Evolutionary conservation across 2,797 vertebrate genomes (phyloP).

Genomic region (Dermochelys coriacea): DNA sequence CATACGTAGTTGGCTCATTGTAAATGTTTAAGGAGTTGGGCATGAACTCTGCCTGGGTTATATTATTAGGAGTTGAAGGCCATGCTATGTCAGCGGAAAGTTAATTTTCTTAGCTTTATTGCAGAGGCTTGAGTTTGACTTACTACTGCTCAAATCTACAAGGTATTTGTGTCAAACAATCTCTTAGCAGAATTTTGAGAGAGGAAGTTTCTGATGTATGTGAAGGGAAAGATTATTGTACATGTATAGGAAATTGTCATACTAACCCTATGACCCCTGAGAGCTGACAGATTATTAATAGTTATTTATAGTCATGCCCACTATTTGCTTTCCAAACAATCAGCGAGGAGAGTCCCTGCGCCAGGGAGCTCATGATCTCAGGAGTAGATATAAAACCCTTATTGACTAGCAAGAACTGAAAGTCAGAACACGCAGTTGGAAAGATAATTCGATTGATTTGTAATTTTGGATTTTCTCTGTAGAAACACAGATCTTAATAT

Average conservation of each 20-base stretch:
- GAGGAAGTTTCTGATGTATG: accelerated
- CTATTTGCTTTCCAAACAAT: not conserved
- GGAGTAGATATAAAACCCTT: not conserved
- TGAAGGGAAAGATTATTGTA: not conserved
- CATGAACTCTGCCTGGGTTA: not conserved
- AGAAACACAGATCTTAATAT: accelerated
- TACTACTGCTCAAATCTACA: not conserved
- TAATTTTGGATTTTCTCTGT: not conserved
- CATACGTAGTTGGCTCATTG: not conserved
- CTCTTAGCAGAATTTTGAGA: not conserved
- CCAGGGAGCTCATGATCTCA: not conserved
- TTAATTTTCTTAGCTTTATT: not conserved
- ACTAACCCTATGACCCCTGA: too few species aligned
- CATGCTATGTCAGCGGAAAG: not conserved
- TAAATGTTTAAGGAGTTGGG: not conserved
- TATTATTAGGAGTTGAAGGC: not conserved
- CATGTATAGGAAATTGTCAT: accelerated
- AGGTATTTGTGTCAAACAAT: not conserved
- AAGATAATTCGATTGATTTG: not conserved
- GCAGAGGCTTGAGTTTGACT: not conserved
- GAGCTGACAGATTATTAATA: not conserved
- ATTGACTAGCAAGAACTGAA: accelerated
- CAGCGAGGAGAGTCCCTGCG: not conserved
- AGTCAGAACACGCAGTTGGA: not conserved
- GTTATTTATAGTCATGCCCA: not conserved